Evolutionary conservation across 2,113 vertebrate genomes (phyloP).

Genomic region (Erythrocebus patas): DNA sequence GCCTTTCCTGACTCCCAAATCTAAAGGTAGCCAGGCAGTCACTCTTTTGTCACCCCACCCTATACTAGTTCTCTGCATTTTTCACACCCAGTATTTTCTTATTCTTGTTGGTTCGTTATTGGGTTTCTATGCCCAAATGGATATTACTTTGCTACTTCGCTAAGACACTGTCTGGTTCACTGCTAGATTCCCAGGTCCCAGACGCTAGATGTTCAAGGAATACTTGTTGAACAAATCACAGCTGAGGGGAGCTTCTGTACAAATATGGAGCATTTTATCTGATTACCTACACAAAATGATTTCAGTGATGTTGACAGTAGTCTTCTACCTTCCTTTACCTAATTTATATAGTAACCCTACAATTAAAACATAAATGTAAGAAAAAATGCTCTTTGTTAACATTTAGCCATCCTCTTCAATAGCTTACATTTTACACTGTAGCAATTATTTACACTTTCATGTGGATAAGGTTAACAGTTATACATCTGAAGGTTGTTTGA

Average conservation of each 20-base stretch:
- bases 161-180: neutral
- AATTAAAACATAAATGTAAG: neutral
- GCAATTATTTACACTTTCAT: neutral
- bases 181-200: neutral
- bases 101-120: neutral
- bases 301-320: neutral
- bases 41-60: neutral
- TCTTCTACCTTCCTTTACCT: neutral
- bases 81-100: neutral
- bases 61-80: neutral
- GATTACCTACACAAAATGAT: neutral
- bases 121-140: neutral
- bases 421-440: neutral
- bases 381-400: neutral
- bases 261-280: neutral
- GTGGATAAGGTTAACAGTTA: neutral
- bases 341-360: neutral
- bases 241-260: neutral
- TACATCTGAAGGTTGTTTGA: neutral
- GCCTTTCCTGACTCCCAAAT: neutral
- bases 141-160: neutral
- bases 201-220: neutral
- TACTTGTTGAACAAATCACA: neutral
- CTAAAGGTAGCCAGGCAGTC: neutral
- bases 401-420: neutral